Evolutionary conservation across 2,113 vertebrate genomes (phyloP), one percentile per base, ranked within the genome.

Genomic region (Tragulus kanchil): DNA sequence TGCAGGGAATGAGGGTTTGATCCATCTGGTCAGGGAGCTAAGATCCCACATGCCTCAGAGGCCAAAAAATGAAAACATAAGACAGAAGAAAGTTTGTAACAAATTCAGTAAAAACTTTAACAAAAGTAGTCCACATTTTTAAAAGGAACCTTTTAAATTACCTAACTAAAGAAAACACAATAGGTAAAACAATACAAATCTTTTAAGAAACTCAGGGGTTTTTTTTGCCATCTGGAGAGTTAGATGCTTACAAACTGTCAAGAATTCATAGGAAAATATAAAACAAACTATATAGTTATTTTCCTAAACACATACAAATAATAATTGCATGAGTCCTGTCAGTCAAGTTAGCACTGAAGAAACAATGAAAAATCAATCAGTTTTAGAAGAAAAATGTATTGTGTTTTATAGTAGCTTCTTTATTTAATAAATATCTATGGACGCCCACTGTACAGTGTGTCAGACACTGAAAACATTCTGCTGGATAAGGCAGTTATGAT

Each of bases 161-260:
- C 36, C 36, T 23, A 90, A 94, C 13, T 77, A 52, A 73, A 94
- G 48, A 88, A 73, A 93, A 94, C 14, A 89, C 10, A 82, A 94
- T 78, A 36, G 14, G 16, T 42, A 31, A 81, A 52, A 95, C 36
- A 91, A 93, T 14, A 1, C 8, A 81, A 69, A 92, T 36, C 48
- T 86, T 88, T 85, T 59, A 85, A 75, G 69, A 92, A 89, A 79
- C 12, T 88, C 23, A 95, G 61, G 36, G 36, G 2, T 36, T 89
- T 50, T 77, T 65, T 90, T 83, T 31, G 21, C 6, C 50, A 92
- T 36, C 42, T 90, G 36, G 15, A 59, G 10, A 90, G 14, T 79
- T 5, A 81, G 94, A 65, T 81, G 42, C 9, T 79, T 62, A 73
- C 45, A 94, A 87, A 36, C 3, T 48, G 6, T 64, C 87, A 59